A percentile compares a stretch with the other conserved stretches of the same genome.
Evolutionary conservation across 1,140 invertebrate species (phyloP).

Genomic region (Formica selysi): DNA sequence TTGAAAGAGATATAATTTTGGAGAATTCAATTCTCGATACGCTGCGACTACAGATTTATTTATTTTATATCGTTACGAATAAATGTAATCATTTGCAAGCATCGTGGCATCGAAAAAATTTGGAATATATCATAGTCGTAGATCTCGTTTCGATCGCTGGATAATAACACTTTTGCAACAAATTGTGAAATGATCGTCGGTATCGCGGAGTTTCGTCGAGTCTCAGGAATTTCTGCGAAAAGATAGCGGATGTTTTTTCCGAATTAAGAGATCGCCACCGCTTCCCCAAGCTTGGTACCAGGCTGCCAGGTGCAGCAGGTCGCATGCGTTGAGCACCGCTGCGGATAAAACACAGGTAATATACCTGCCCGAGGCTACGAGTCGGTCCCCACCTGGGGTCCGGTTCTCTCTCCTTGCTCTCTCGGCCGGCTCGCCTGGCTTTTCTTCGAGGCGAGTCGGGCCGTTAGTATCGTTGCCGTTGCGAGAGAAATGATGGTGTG

Average conservation of each 20-base stretch:
- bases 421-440: constrained; percentile 73
- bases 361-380: constrained; percentile 80
- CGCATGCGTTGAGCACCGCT: constrained; percentile 81
- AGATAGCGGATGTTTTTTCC: background rate
- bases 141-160: background rate
- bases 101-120: background rate
- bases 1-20: background rate
- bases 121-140: background rate
- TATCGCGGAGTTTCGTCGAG: background rate
- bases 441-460: constrained; percentile 77
- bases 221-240: constrained; percentile 5
- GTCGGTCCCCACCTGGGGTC: constrained; percentile 76
- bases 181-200: no score
- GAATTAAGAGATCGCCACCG: background rate
- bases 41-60: background rate
- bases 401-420: constrained; percentile 73
- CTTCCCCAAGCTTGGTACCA: background rate
- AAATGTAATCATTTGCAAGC: background rate
- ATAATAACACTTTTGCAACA: background rate
- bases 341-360: constrained; percentile 82
- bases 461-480: constrained; percentile 79
- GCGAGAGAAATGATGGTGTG: constrained; percentile 76
- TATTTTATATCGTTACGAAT: background rate
- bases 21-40: background rate
- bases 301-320: constrained; percentile 25